Conservation (phyloP, 2,888 invertebrate genomes). For the Mythimna vitellina region DNA sequence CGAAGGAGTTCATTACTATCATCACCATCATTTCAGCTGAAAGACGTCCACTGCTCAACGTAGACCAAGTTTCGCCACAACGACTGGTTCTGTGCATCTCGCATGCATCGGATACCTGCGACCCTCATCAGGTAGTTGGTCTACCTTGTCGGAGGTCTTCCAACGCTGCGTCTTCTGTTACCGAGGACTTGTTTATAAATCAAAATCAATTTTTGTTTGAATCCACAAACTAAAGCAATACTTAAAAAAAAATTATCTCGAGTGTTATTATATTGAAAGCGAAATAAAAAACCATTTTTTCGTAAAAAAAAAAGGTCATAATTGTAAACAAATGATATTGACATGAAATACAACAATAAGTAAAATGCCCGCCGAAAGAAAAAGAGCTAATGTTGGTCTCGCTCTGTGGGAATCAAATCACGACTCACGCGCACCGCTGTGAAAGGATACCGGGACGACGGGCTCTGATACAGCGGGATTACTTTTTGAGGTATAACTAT, state of each 20-base stretch:
- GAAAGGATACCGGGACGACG: constrained; percentile 80
- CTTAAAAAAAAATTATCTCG: constrained; percentile 7
- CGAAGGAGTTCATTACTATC: no score
- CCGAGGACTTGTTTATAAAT: background rate
- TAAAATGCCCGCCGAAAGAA: constrained; percentile 61
- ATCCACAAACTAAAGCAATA: background rate
- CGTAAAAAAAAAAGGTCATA: background rate
- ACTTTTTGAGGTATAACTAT: constrained; percentile 16
- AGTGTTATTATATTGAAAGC: constrained; percentile 6
- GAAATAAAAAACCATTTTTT: background rate
- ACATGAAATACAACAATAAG: constrained; percentile 67
- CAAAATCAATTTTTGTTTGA: background rate
- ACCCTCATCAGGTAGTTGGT: no score
- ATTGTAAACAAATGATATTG: constrained; percentile 47
- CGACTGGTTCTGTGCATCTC: no score
- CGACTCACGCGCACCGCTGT: constrained; percentile 86
- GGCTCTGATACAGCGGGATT: constrained; percentile 74
- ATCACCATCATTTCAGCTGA: no score
- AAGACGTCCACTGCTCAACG: no score
- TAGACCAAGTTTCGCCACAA: no score
- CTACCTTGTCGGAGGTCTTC: no score
- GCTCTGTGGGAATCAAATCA: constrained; percentile 90
- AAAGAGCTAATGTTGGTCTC: constrained; percentile 68
- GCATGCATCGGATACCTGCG: no score
- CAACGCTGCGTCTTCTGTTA: no score